Percentiles rank a stretch among this genome's conserved stretches.
These are phyloP conservation scores for Protodeltote pygarga DNA, from an alignment of 2,888 invertebrate species.

Conservation along the genomic window DNA sequence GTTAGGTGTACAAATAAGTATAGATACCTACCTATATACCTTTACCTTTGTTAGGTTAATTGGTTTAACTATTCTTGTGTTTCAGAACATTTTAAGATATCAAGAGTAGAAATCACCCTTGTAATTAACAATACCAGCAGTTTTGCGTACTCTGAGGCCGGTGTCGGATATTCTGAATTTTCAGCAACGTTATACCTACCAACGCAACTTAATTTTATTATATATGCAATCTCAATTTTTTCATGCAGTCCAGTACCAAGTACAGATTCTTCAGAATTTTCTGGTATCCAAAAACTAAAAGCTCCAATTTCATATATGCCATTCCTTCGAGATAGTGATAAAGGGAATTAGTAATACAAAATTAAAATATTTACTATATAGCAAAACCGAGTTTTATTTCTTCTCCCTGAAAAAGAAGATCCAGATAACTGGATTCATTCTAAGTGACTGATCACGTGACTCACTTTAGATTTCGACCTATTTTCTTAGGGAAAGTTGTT, in stretches of 20 bases:
- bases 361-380: no score
- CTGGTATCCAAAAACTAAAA: not conserved
- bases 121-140: constrained; percentile 72
- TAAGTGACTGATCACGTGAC: no score
- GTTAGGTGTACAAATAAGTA: no score
- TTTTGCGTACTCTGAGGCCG: constrained; percentile 61
- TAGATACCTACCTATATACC: no score
- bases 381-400: no score
- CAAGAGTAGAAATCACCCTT: constrained; percentile 70
- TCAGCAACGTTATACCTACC: constrained; percentile 67
- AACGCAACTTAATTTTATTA: constrained; percentile 56
- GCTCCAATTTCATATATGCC: constrained; percentile 12
- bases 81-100: constrained; percentile 49
- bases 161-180: constrained; percentile 66
- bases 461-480: no score
- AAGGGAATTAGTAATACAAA: not conserved
- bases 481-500: no score
- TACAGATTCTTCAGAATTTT: constrained; percentile 1
- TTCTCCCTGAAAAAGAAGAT: no score
- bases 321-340: constrained; percentile 20
- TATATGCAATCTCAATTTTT: constrained; percentile 66
- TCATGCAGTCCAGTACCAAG: constrained; percentile 56
- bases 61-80: constrained; percentile 4
- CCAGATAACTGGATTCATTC: no score
- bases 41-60: no score